phyloP scores from a whole-genome alignment of 2,888 invertebrate genomes.

The Cantharis rustica region DNA sequence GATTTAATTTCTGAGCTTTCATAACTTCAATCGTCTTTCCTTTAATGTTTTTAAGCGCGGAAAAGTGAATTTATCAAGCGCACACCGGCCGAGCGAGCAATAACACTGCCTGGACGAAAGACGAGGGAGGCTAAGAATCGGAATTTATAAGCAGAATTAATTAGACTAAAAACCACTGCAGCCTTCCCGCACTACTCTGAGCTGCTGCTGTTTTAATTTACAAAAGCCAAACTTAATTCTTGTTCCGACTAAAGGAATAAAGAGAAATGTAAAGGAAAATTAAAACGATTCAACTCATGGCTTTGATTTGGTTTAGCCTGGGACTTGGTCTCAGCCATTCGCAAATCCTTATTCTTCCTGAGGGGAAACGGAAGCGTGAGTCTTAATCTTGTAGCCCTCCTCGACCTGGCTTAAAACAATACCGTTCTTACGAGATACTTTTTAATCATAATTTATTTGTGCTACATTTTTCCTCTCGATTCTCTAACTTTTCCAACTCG shows the following conservation, averaged over 20 bases:
- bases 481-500: background rate
- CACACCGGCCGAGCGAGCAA: constrained; percentile 57
- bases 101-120: constrained; percentile 45
- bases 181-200: constrained; percentile 46
- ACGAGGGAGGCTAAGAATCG: constrained; percentile 51
- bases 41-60: constrained; percentile 54
- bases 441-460: constrained; percentile 31
- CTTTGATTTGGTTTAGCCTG: constrained; percentile 57
- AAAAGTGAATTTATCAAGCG: constrained; percentile 58
- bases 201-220: constrained; percentile 60
- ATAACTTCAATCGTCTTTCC: constrained; percentile 58
- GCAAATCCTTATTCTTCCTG: constrained; percentile 48
- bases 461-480: constrained; percentile 24
- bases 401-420: constrained; percentile 34
- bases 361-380: constrained; percentile 37
- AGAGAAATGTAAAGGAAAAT: constrained; percentile 61
- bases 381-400: constrained; percentile 34
- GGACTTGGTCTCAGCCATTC: constrained; percentile 41
- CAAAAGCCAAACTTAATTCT: constrained; percentile 62
- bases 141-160: constrained; percentile 62
- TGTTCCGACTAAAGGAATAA: constrained; percentile 60
- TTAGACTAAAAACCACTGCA: constrained; percentile 61
- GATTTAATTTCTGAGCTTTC: constrained; percentile 58
- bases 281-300: constrained; percentile 59
- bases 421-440: constrained; percentile 29